These are phyloP conservation scores for Deroptyus accipitrinus DNA, from an alignment of 2,113 vertebrate genomes.

Conservation along the genomic window DNA sequence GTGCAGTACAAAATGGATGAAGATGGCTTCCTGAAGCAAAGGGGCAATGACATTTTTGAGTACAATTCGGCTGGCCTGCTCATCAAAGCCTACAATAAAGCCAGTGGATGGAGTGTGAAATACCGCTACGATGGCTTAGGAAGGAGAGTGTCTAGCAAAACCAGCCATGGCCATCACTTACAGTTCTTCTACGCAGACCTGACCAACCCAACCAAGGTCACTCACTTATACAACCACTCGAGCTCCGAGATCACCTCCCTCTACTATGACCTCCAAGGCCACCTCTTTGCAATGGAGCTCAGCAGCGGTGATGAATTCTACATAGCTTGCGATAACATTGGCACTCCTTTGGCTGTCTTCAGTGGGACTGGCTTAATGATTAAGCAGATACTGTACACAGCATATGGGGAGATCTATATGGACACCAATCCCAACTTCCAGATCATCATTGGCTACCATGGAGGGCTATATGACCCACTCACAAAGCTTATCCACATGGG, in stretches of 20 bases:
- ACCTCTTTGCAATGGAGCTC: constrained; percentile 97
- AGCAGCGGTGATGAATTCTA: constrained; percentile 97
- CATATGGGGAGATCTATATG: constrained; percentile 96
- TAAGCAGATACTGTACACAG: constrained; percentile 94
- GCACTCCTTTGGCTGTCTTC: constrained; percentile 95
- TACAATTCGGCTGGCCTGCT: constrained; percentile 93
- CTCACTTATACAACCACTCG: constrained; percentile 97
- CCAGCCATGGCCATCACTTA: constrained; percentile 86
- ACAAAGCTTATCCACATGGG: constrained; percentile 96
- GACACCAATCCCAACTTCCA: constrained; percentile 96
- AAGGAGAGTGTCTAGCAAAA: constrained; percentile 91
- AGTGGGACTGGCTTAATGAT: constrained; percentile 96
- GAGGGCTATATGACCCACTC: constrained; percentile 94
- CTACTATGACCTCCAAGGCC: constrained; percentile 97
- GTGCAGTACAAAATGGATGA: constrained; percentile 93
- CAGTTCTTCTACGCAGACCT: constrained; percentile 98
- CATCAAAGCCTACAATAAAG: constrained; percentile 90
- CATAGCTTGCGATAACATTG: constrained; percentile 95
- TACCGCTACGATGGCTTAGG: constrained; percentile 96
- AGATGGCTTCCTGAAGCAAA: constrained; percentile 93
- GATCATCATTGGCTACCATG: constrained; percentile 92
- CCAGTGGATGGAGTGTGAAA: constrained; percentile 86
- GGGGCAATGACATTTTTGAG: constrained; percentile 93
- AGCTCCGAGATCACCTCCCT: constrained; percentile 97
- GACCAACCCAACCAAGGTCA: constrained; percentile 92